Conservation (phyloP, 2,888 invertebrate species). For the Ecliptopera silaceata region DNA sequence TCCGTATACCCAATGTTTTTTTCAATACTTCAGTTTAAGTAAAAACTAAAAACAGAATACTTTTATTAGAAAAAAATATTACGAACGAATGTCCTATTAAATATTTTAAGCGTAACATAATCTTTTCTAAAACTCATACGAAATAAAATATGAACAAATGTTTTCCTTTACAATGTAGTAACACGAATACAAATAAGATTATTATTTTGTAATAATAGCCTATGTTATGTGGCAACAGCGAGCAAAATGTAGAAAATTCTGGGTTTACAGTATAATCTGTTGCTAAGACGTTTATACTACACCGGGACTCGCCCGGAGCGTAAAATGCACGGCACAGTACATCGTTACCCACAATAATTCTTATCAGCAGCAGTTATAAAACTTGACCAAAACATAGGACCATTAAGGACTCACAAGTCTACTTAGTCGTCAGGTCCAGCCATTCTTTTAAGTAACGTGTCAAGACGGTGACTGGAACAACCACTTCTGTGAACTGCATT, state of each 20-base stretch:
- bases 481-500: too few relatives aligned
- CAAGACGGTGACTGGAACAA: too few relatives aligned
- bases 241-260: conserved; percentile 56
- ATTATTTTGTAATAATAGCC: conserved; percentile 43
- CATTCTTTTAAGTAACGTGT: too few relatives aligned
- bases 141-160: background rate
- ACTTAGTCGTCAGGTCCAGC: too few relatives aligned
- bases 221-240: conserved; percentile 46
- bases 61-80: too few relatives aligned
- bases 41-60: background rate
- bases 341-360: too few relatives aligned
- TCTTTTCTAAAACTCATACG: background rate
- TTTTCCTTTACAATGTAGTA: conserved; percentile 28
- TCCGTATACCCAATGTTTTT: conserved; percentile 39
- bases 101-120: too few relatives aligned
- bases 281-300: conserved; percentile 8
- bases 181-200: conserved; percentile 35
- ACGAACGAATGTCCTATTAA: too few relatives aligned
- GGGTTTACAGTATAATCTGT: conserved; percentile 52
- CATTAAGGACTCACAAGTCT: too few relatives aligned
- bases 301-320: background rate
- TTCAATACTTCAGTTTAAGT: conserved; percentile 46
- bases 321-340: too few relatives aligned
- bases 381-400: too few relatives aligned
- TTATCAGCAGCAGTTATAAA: too few relatives aligned